phyloP scores from a whole-genome alignment of 2,888 invertebrate species.

The Ichneumon xanthorius region DNA sequence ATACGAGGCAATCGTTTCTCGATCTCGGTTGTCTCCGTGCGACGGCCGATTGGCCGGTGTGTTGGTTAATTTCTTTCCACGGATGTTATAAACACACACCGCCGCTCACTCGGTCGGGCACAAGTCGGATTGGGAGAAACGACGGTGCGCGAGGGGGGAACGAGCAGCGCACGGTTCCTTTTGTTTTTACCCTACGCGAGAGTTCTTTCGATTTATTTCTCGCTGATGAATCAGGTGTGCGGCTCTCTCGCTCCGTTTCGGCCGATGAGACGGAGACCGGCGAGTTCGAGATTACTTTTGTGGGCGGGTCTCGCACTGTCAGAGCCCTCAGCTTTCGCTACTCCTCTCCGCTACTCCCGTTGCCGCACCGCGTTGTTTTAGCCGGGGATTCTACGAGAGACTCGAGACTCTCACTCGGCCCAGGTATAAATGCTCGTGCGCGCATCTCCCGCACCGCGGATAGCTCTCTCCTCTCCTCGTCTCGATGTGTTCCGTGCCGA shows the following conservation, averaged over 20 bases:
- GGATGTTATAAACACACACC: slow-evolving; percentile 10
- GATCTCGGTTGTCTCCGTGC: slow-evolving; percentile 52
- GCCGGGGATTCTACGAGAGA: slow-evolving; percentile 46
- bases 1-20: slow-evolving; percentile 43
- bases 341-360: slow-evolving; percentile 64
- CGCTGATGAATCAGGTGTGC: slow-evolving; percentile 84
- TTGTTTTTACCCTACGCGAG: slow-evolving; percentile 62
- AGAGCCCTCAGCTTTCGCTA: slow-evolving; percentile 77
- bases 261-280: slow-evolving; percentile 53
- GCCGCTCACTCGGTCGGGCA: slow-evolving; percentile 30
- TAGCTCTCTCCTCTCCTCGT: slow-evolving; percentile 48
- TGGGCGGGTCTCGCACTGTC: slow-evolving; percentile 84
- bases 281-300: slow-evolving; percentile 84
- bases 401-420: slow-evolving; percentile 38
- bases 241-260: slow-evolving; percentile 67
- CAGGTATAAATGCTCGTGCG: slow-evolving; percentile 73
- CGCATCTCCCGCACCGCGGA: slow-evolving; percentile 55
- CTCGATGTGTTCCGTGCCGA: slow-evolving; percentile 43
- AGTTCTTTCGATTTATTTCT: slow-evolving; percentile 80
- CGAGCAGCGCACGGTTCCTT: slow-evolving; percentile 28
- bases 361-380: slow-evolving; percentile 18
- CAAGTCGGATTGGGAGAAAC: slow-evolving; percentile 62
- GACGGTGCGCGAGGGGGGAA: slow-evolving; percentile 36
- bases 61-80: slow-evolving; percentile 45
- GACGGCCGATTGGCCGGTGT: slow-evolving; percentile 19